These are phyloP conservation scores for Plebejus melissa DNA, from an alignment of 2,888 invertebrate species.

Conservation along the genomic window DNA sequence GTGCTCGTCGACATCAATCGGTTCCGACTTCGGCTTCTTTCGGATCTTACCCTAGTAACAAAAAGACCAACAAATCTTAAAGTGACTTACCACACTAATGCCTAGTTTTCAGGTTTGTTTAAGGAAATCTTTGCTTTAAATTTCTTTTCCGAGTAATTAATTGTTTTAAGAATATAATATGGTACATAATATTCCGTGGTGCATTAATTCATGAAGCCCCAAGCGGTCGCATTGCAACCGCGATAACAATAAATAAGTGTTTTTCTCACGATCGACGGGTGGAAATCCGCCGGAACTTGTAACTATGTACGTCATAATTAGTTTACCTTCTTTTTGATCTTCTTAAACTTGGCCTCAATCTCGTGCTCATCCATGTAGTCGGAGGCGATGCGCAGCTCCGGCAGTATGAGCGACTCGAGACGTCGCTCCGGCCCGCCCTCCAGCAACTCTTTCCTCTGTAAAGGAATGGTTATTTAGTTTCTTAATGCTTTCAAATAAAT, in stretches of 20 bases:
- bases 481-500: too few relatives aligned
- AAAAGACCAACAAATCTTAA: background rate
- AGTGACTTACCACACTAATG: background rate
- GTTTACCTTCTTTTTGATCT: slow-evolving; percentile 86
- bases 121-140: background rate
- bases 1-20: slow-evolving; percentile 73
- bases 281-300: background rate
- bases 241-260: too few relatives aligned
- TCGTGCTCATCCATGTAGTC: slow-evolving; percentile 94
- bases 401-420: slow-evolving; percentile 85
- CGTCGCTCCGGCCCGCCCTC: slow-evolving; percentile 72
- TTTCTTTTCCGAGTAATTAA: too few relatives aligned
- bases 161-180: too few relatives aligned
- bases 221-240: too few relatives aligned
- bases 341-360: slow-evolving; percentile 90
- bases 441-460: slow-evolving; percentile 48
- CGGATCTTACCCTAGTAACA: slow-evolving; percentile 62
- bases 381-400: slow-evolving; percentile 85
- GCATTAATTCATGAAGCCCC: too few relatives aligned
- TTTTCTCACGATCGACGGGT: too few relatives aligned
- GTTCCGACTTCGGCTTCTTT: slow-evolving; percentile 67
- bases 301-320: background rate
- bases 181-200: too few relatives aligned
- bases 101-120: background rate
- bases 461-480: background rate